Percentiles rank a stretch among this genome's conserved stretches.
Conservation (phyloP, 2,797 vertebrate species). For the Vireo griseus region DNA sequence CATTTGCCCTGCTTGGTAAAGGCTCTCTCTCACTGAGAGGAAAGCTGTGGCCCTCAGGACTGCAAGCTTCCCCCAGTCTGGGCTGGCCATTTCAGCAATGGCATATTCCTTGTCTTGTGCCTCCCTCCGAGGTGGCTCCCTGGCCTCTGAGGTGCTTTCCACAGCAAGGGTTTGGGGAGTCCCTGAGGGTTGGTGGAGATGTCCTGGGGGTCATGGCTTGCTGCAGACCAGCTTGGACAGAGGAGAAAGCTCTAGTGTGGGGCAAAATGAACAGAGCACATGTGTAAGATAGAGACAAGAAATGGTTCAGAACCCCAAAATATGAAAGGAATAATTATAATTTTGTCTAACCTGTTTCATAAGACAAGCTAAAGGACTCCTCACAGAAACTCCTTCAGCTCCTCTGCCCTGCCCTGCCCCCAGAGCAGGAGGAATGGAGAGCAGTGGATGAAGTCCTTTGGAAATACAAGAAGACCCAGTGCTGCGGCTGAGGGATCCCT, state of each 20-base stretch:
- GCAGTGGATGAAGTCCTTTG: not conserved
- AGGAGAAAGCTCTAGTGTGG: not conserved
- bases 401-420: not conserved
- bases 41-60: not conserved
- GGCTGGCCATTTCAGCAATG: not conserved
- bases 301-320: not conserved
- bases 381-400: not conserved
- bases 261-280: not conserved
- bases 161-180: not conserved
- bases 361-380: not conserved
- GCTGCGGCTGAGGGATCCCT: not conserved
- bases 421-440: not conserved
- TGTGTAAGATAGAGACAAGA: fast-evolving
- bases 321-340: not conserved
- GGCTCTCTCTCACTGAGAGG: fast-evolving
- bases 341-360: not conserved
- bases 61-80: fast-evolving
- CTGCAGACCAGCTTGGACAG: not conserved
- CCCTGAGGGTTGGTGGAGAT: not conserved
- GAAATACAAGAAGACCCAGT: not conserved
- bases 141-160: not conserved
- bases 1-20: not conserved
- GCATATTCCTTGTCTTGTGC: not conserved
- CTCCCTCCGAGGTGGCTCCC: not conserved
- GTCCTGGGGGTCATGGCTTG: not conserved